Conservation (phyloP, 2,888 invertebrate genomes). For the Oithona nana region DNA sequence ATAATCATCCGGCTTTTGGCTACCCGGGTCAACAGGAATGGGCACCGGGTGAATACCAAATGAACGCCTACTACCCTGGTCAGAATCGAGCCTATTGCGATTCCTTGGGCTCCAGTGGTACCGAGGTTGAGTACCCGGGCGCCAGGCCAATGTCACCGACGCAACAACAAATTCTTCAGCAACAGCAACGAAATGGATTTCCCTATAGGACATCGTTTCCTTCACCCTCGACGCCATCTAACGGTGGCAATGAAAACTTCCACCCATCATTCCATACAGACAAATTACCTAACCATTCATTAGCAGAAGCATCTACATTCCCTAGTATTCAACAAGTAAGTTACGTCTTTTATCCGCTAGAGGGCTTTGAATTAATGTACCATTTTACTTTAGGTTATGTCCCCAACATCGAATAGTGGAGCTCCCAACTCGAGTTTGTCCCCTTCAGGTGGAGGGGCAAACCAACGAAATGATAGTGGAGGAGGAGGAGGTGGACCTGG, state of each 20-base stretch:
- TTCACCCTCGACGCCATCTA: background rate
- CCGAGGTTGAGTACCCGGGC: background rate
- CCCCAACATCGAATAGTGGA: background rate
- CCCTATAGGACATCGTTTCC: background rate
- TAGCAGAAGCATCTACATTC: background rate
- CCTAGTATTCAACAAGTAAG: background rate
- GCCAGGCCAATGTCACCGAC: background rate
- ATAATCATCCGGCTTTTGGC: background rate
- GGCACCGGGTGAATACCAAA: background rate
- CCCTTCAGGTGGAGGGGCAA: background rate
- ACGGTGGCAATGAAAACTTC: background rate
- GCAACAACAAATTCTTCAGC: background rate
- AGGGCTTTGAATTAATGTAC: background rate
- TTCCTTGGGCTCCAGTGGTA: background rate
- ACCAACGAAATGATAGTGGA: background rate
- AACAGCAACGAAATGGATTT: background rate
- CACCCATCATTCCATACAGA: background rate
- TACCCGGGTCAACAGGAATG: background rate
- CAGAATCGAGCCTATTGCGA: background rate
- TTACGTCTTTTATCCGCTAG: too few relatives aligned
- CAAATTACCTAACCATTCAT: background rate
- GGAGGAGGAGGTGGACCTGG: background rate
- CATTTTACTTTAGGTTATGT: background rate
- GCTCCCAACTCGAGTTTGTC: background rate
- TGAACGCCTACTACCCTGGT: background rate